A percentile compares a stretch with the other conserved stretches of the same genome.
phyloP scores from a whole-genome alignment of 2,888 invertebrate genomes.

The Dioctria linearis region DNA sequence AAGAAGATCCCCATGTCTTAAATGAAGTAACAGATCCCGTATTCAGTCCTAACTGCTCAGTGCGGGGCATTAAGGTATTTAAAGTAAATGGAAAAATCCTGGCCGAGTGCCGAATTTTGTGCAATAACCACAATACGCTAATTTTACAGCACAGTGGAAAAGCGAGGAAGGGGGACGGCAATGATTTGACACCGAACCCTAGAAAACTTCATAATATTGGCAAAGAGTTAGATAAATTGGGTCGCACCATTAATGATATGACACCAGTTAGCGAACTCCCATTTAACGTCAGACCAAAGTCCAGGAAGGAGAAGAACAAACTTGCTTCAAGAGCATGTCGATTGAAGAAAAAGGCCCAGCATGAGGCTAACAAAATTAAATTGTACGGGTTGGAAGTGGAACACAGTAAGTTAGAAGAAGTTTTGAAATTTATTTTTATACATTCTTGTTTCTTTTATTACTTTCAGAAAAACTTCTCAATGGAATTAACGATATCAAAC shows the following conservation, averaged over 20 bases:
- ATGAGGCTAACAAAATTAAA: slow-evolving; percentile 98
- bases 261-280: slow-evolving; percentile 95
- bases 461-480: slow-evolving; percentile 83
- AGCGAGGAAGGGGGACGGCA: slow-evolving; percentile 96
- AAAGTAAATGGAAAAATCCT: slow-evolving; percentile 63
- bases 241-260: slow-evolving; percentile 94
- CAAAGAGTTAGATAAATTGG: slow-evolving; percentile 91
- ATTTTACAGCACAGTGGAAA: slow-evolving; percentile 79
- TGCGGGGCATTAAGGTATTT: slow-evolving; percentile 88
- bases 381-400: slow-evolving; percentile 93
- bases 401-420: slow-evolving; percentile 83
- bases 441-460: slow-evolving; percentile 4
- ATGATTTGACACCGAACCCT: slow-evolving; percentile 96
- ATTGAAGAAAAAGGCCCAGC: slow-evolving; percentile 98
- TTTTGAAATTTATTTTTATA: slow-evolving; percentile 30
- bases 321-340: slow-evolving; percentile 96
- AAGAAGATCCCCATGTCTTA: slow-evolving; percentile 92
- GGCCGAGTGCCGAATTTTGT: slow-evolving; percentile 30
- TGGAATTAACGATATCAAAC: slow-evolving; percentile 84
- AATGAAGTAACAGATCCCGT: slow-evolving; percentile 96
- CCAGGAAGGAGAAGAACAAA: slow-evolving; percentile 98
- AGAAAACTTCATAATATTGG: slow-evolving; percentile 92
- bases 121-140: slow-evolving; percentile 26
- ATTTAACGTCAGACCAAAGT: slow-evolving; percentile 89
- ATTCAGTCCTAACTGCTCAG: slow-evolving; percentile 92